Percentiles rank a stretch among this genome's conserved stretches.
These are phyloP conservation scores for Pristionchus pacificus DNA, from an alignment of 1,140 invertebrate species.

Conservation along the genomic window DNA sequence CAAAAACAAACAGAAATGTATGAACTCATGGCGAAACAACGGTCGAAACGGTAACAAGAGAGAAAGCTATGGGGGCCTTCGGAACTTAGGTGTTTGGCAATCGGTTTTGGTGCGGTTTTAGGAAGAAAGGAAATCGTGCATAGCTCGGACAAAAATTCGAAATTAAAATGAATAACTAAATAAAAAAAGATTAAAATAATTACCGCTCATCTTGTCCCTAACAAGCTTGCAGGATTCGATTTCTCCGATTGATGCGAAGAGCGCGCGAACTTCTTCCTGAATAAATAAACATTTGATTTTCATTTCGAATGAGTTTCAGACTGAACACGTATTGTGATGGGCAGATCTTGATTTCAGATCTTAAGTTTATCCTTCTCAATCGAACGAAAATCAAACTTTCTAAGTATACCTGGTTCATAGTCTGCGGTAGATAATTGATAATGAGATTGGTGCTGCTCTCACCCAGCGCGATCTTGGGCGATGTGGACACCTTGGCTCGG, in stretches of 20 bases:
- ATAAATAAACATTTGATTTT: conserved; percentile 66
- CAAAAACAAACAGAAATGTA: conserved; percentile 20
- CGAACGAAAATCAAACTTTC: too few species aligned
- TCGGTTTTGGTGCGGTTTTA: too few species aligned
- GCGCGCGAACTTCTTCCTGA: conserved; percentile 34
- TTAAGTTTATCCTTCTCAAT: too few species aligned
- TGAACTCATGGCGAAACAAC: not conserved
- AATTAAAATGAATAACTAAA: conserved; percentile 13
- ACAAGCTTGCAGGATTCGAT: conserved; percentile 98
- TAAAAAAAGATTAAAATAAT: not conserved
- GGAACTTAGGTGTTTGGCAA: too few species aligned
- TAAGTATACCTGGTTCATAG: conserved; percentile 99
- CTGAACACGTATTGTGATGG: too few species aligned
- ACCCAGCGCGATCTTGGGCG: conserved; percentile 24
- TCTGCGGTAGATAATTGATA: conserved; percentile 98
- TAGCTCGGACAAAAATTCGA: too few species aligned
- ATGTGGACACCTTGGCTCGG: conserved; percentile 5
- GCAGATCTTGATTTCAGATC: too few species aligned
- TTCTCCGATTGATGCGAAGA: conserved; percentile 96
- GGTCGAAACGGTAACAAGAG: conserved; percentile 1
- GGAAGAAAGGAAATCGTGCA: too few species aligned
- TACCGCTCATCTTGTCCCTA: conserved; percentile 92
- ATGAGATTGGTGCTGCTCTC: conserved; percentile 76
- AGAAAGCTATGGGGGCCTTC: too few species aligned
- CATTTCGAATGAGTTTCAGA: too few species aligned